Evolutionary conservation across 2,113 vertebrate species (phyloP).

Genomic region (Nanorana parkeri): DNA sequence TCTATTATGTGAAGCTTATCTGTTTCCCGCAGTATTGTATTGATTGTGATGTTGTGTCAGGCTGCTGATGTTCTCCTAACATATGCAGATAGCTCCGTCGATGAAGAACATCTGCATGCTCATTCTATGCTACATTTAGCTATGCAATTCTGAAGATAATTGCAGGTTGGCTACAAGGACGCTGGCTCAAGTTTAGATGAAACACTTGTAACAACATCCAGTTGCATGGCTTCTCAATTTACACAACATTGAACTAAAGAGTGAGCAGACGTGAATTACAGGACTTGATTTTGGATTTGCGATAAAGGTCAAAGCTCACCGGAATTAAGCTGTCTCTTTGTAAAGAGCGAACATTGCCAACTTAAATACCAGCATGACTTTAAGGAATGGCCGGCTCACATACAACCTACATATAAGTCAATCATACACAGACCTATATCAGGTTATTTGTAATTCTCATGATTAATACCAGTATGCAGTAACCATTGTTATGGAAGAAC

Average conservation of each 20-base stretch:
- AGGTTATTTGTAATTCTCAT: too few relatives aligned
- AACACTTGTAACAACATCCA: constrained; percentile 20
- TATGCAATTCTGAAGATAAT: constrained; percentile 24
- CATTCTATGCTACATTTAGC: neutral
- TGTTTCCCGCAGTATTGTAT: constrained; percentile 22
- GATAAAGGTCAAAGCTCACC: neutral
- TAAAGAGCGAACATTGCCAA: too few relatives aligned
- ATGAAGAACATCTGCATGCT: constrained; percentile 10
- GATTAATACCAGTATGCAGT: too few relatives aligned
- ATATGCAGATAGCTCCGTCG: constrained; percentile 12
- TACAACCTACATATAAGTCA: too few relatives aligned
- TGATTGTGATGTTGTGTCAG: constrained; percentile 22
- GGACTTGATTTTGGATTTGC: neutral
- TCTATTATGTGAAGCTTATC: constrained; percentile 9
- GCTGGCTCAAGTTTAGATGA: constrained; percentile 4
- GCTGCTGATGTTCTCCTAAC: constrained; percentile 23
- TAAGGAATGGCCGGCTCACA: too few relatives aligned
- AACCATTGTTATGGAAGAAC: too few relatives aligned
- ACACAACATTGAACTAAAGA: constrained; percentile 8
- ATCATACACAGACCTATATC: too few relatives aligned
- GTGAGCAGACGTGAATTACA: neutral
- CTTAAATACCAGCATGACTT: too few relatives aligned
- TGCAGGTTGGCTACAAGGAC: constrained; percentile 5
- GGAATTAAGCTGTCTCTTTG: neutral
- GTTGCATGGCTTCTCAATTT: constrained; percentile 3